Percentiles rank a stretch among this genome's conserved stretches.
Evolutionary conservation across 1,140 invertebrate species (phyloP).

Genomic region (Neodiprion virginianus): DNA sequence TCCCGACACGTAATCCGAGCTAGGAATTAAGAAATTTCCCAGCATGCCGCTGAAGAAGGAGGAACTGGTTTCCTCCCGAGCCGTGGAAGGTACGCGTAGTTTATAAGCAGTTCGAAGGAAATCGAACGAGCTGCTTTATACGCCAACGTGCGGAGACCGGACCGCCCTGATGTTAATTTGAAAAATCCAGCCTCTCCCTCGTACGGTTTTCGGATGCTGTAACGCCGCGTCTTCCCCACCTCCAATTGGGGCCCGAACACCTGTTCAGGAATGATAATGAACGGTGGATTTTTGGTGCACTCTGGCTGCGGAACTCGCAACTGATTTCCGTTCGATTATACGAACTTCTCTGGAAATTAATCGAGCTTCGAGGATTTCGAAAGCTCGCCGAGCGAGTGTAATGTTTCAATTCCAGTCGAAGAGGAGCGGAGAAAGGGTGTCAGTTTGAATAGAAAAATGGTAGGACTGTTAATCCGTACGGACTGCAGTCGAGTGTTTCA

Average conservation of each 20-base stretch:
- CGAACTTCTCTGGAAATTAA: too few species aligned
- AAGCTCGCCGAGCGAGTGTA: too few species aligned
- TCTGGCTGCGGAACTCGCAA: too few species aligned
- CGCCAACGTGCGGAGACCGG: background rate
- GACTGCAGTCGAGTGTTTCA: background rate
- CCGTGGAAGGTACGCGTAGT: background rate
- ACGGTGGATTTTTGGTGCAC: background rate
- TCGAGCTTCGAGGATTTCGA: too few species aligned
- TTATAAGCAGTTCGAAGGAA: background rate
- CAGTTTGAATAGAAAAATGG: too few species aligned
- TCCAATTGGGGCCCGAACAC: background rate
- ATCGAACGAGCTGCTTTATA: background rate
- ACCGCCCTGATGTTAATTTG: conserved; percentile 5
- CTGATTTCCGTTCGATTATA: too few species aligned
- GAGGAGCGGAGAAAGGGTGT: background rate
- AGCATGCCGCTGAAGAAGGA: background rate
- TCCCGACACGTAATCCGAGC: background rate
- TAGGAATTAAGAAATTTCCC: conserved; percentile 2
- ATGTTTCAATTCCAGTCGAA: background rate
- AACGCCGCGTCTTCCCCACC: background rate
- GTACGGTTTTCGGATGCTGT: background rate
- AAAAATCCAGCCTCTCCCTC: background rate
- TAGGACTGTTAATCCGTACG: too few species aligned
- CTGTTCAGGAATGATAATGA: background rate
- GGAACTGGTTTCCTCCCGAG: background rate